A percentile compares a stretch with the other conserved stretches of the same genome.
Evolutionary conservation across 2,888 invertebrate species (phyloP).

Genomic region (Uloborus plumipes): DNA sequence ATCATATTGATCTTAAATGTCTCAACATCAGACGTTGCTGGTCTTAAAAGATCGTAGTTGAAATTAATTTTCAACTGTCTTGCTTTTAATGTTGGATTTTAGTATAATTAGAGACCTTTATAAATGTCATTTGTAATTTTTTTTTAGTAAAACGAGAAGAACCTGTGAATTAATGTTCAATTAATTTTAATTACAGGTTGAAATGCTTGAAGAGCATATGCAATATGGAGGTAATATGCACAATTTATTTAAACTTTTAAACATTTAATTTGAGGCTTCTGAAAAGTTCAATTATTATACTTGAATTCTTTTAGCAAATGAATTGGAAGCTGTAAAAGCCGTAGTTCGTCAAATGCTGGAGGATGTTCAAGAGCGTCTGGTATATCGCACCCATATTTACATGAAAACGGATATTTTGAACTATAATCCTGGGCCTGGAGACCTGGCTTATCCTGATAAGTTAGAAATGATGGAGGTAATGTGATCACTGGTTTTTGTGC

Average conservation of each 20-base stretch:
- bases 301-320: conserved; percentile 74
- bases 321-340: conserved; percentile 82
- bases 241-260: conserved; percentile 69
- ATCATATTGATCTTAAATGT: no score
- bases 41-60: no score
- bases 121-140: no score
- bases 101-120: no score
- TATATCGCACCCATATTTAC: conserved; percentile 94
- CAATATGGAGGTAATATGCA: conserved; percentile 79
- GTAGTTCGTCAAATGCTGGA: conserved; percentile 86
- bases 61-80: no score
- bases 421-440: conserved; percentile 88
- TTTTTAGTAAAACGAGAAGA: no score
- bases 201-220: conserved; percentile 93
- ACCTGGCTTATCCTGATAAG: conserved; percentile 97
- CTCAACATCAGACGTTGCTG: no score
- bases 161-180: background rate
- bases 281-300: background rate
- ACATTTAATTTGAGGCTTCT: background rate
- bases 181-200: conserved; percentile 69
- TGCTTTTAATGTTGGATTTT: no score
- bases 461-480: conserved; percentile 94
- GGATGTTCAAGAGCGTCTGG: conserved; percentile 96
- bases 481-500: no score
- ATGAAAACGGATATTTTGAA: conserved; percentile 88